Percentiles rank a stretch among this genome's conserved stretches.
Evolutionary conservation across 2,797 vertebrate species (phyloP).

Genomic region (Tapirus indicus): DNA sequence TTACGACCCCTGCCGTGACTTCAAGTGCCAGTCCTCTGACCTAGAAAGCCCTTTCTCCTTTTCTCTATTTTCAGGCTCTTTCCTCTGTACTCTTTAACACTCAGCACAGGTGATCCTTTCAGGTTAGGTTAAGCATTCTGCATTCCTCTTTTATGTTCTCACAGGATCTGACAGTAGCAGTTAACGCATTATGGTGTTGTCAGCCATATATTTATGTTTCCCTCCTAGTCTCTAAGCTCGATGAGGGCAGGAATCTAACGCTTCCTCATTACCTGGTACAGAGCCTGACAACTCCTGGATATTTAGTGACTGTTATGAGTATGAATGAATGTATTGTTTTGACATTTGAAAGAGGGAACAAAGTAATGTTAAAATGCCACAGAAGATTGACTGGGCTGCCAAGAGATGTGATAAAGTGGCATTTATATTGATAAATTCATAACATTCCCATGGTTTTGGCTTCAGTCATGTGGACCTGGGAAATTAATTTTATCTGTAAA

Average conservation of each 20-base stretch:
- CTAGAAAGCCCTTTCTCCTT: background rate
- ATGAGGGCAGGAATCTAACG: background rate
- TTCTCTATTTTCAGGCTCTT: background rate
- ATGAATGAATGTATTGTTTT: background rate
- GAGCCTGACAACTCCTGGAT: background rate
- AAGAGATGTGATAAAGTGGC: background rate
- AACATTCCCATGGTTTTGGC: background rate
- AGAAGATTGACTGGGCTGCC: background rate
- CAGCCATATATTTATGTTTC: background rate
- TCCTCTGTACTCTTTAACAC: background rate
- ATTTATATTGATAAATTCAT: background rate
- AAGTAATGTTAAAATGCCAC: background rate
- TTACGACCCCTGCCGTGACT: background rate
- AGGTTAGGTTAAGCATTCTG: background rate
- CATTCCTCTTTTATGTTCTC: background rate
- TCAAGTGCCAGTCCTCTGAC: background rate
- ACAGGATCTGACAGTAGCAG: background rate
- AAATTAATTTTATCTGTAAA: background rate
- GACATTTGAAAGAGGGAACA: background rate
- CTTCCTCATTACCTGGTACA: background rate
- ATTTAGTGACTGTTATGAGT: background rate
- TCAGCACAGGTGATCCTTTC: background rate
- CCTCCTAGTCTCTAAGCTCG: background rate
- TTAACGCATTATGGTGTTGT: background rate
- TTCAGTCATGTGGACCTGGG: background rate